phyloP scores from a whole-genome alignment of 1,140 invertebrate species.

The Neuroterus valhalla region DNA sequence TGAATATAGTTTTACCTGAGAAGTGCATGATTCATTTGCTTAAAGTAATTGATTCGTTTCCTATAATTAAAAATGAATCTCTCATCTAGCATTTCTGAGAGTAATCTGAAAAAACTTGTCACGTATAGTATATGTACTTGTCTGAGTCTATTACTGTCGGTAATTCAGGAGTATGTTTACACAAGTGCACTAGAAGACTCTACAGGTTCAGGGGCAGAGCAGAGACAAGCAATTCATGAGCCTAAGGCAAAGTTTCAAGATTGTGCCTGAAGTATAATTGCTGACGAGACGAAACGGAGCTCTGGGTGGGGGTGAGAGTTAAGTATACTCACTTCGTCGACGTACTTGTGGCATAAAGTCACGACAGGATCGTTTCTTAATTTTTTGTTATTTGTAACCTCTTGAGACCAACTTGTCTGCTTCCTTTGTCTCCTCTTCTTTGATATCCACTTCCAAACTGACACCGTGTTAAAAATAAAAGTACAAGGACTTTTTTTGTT shows the following conservation, averaged over 20 bases:
- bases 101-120: too few species aligned
- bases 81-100: too few species aligned
- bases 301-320: neutral
- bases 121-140: too few species aligned
- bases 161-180: conserved; percentile 22
- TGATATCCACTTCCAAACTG: neutral
- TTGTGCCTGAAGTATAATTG: conserved; percentile 16
- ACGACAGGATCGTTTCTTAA: conserved; percentile 15
- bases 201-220: conserved; percentile 6
- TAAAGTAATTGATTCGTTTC: too few species aligned
- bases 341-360: conserved; percentile 22
- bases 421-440: neutral
- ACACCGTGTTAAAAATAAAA: too few species aligned
- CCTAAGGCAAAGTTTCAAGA: conserved; percentile 18
- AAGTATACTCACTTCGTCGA: neutral
- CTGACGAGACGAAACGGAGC: conserved; percentile 22
- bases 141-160: conserved; percentile 1
- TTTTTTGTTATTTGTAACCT: conserved; percentile 15
- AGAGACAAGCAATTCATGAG: conserved; percentile 21
- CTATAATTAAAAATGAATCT: too few species aligned
- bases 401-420: neutral
- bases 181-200: neutral
- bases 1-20: too few species aligned
- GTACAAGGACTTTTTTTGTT: too few species aligned
- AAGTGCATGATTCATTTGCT: too few species aligned